Percentiles rank a stretch among this genome's conserved stretches.
Evolutionary conservation across 1,140 invertebrate genomes (phyloP).

Genomic region (Diploscapter pachys): DNA sequence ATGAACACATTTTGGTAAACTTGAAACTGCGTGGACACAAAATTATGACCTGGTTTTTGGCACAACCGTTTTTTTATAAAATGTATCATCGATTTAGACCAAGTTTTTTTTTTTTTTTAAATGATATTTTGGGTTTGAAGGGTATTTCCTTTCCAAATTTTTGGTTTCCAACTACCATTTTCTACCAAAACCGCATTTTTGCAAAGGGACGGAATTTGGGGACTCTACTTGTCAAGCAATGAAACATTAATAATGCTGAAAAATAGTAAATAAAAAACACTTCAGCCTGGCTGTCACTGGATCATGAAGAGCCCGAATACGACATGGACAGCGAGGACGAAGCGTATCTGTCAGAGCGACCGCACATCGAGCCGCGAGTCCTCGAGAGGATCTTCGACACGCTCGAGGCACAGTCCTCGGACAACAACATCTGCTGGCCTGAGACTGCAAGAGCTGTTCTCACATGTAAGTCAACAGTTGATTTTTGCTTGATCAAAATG

Average conservation of each 20-base stretch:
- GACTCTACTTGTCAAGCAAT: not conserved
- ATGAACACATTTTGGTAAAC: too few relatives aligned
- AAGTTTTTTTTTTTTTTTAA: too few relatives aligned
- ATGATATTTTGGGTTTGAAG: too few relatives aligned
- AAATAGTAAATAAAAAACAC: not conserved
- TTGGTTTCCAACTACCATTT: too few relatives aligned
- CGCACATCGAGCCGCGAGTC: conserved; percentile 63
- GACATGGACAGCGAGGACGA: conserved; percentile 98
- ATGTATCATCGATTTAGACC: too few relatives aligned
- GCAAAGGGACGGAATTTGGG: too few relatives aligned
- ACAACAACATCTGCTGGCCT: conserved; percentile 31
- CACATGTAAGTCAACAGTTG: conserved; percentile 59
- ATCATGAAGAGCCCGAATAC: conserved; percentile 96
- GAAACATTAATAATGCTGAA: not conserved
- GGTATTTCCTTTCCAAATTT: too few relatives aligned
- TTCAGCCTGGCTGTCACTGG: conserved; percentile 73
- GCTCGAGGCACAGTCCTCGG: conserved; percentile 33
- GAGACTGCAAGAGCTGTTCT: conserved; percentile 67
- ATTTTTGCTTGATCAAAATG: too few relatives aligned
- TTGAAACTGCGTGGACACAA: too few relatives aligned
- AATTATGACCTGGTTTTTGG: too few relatives aligned
- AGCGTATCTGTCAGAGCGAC: conserved; percentile 79
- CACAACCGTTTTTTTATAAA: too few relatives aligned
- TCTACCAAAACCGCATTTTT: too few relatives aligned
- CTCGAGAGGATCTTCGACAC: conserved; percentile 28